Base-by-base conservation (phyloP, 1,140 invertebrate genomes). In the Drepana arcuata region DNA sequence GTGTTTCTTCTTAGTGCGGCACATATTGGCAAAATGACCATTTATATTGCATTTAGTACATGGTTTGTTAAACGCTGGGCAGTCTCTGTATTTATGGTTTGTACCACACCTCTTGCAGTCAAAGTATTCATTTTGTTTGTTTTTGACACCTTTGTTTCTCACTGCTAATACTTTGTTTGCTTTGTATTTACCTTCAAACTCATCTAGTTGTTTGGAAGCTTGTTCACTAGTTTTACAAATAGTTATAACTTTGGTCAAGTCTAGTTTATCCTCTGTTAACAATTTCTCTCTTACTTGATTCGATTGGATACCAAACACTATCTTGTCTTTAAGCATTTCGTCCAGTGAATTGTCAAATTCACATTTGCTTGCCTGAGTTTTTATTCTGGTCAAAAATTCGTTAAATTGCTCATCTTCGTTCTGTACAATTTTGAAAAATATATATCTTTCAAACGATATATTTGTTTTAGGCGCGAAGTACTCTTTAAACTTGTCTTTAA, bases 201-300 rank as follows among this genome's bases (percentile, higher is more conserved):
- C 43, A 14, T 41, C 28, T 14, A 35, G 28, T 34, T 41, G 28
- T 32, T 36, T 36, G 7, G 33, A 40, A 23, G 33, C 43, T 33
- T 32, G 16, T 41, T 46, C 43, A 26, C 32, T 28, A 1, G 26
- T 37, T 37, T 47, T 41, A 21, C 44, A 43, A 11, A 38, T 38
- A 12, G 24, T 16, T 26, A 46, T 32, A 0, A 32, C 31, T 31
- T 46, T 40, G 27, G 26, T 36, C 12, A 47, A 23, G 28, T 45
- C 14, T 26, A 45, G 25, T 16, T 34, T 38, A 9, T 35, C 31
- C 40, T 46, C 43, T 14, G 43, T 40, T 15, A 46, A 16, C 23
- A 46, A 36, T 46, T 40, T 46, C 11, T 40, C 43, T 46, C 36
- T 46, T 24, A 40, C 29, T 39, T 46, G 35, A 13, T 30, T 38